Base-by-base conservation (phyloP, 2,888 invertebrate genomes). In the Philereme vetulata region DNA sequence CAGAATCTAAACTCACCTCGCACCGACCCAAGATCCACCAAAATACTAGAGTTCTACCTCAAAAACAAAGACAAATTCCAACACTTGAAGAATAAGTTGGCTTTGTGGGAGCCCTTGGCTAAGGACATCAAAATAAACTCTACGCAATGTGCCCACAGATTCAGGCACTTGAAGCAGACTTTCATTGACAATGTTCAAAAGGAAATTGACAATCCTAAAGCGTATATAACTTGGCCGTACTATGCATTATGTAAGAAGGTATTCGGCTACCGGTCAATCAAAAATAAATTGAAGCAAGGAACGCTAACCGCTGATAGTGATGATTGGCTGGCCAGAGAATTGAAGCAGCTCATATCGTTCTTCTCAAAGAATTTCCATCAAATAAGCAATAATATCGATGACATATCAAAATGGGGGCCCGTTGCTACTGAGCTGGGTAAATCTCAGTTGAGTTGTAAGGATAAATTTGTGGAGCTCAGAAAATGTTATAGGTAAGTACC, bases 211-310 rank as follows among this genome's bases (percentile, higher is more conserved):
- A 86, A 85, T 60, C 90, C 91, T 0, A 88, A 88, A 58, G 84
- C 82, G 71, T 85, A 86, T 0, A 86, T 91, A 4, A 71, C 87
- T 0, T 91, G 90, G 91, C 90, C 90, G 0, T 90, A 91, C 53
- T 91, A 87, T 7, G 72, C 77, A 4, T 62, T 88, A 0, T 90
- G 90, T 70, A 92, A 91, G 59, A 92, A 90, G 73, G 88, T 89
- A 0, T 92, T 91, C 21, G 90, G 91, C 0, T 90, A 91, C 57
- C 64, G 91, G 69, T 80, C 83, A 0, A 76, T 91, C 2, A 91
- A 88, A 62, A 72, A 74, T 0, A 89, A 89, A 64, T 67, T 91
- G 0, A 87, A 85, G 48, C 83, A 80, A 33, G 82, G 81, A 0
- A 82, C 81, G 65, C 46, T 72, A 0, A 85, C 81, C 4, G 74